A percentile compares a stretch with the other conserved stretches of the same genome.
phyloP scores from a whole-genome alignment of 2,888 invertebrate species.

The Luffia ferchaultella region DNA sequence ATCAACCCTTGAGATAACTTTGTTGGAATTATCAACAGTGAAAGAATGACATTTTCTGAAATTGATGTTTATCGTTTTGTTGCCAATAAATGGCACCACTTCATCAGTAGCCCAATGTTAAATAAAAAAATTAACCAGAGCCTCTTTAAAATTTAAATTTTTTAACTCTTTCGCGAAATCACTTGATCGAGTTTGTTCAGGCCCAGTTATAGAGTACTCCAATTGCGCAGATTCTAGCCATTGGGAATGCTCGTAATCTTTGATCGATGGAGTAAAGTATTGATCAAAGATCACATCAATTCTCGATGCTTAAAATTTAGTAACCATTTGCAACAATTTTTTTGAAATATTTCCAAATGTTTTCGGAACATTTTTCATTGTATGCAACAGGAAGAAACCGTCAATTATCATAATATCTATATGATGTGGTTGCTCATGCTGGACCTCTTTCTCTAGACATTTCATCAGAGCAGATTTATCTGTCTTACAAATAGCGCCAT shows the following conservation, averaged over 20 bases:
- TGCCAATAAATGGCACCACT: slow-evolving; percentile 20
- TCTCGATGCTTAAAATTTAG: no score
- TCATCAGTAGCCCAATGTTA: slow-evolving; percentile 21
- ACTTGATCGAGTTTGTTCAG: slow-evolving; percentile 12
- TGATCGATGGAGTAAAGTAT: slow-evolving; percentile 15
- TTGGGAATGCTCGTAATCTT: slow-evolving; percentile 17
- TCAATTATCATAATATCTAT: no score
- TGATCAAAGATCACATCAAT: slow-evolving; percentile 15
- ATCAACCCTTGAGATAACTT: slow-evolving; percentile 1
- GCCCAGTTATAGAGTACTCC: slow-evolving; percentile 14
- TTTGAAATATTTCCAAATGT: no score
- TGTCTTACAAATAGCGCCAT: no score
- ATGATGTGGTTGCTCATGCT: no score
- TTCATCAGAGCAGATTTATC: no score
- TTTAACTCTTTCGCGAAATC: slow-evolving; percentile 17
- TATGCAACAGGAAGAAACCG: no score
- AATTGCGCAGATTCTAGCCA: slow-evolving; percentile 6
- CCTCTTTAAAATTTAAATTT: slow-evolving; percentile 17
- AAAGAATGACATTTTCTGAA: slow-evolving; percentile 6
- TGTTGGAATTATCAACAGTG: slow-evolving; percentile 1
- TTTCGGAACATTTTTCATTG: no score
- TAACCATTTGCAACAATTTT: no score
- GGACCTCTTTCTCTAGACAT: no score
- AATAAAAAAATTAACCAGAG: slow-evolving; percentile 18
- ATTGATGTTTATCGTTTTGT: slow-evolving; percentile 13